Evolutionary conservation across 2,797 vertebrate species (phyloP), one percentile per base, ranked within the genome.

Genomic region (Neosilurus mollespiculum): DNA sequence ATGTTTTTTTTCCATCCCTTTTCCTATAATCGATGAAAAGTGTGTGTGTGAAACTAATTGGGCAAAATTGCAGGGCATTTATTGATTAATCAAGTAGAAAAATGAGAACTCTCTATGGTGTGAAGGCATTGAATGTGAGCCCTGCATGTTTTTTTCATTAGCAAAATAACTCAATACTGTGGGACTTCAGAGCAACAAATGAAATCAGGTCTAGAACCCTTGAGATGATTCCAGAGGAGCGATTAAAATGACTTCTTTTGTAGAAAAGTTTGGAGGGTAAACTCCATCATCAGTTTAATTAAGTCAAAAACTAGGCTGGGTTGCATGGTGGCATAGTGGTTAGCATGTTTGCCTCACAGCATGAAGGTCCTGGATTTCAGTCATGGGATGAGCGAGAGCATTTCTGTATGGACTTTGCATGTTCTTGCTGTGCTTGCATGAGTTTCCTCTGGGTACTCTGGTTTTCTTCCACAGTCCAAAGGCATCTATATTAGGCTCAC

Each of bases 51-150:
- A 94, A 94, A 94, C 94, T 94, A 95, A 95, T 94, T 95, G 93
- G 93, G 92, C 91, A 92, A 93, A 93, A 94, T 93, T 93, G 92
- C 90, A 81, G 91, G 92, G 92, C 91, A 92, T 92, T 93, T 94
- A 94, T 95, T 92, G 94, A 95, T 94, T 93, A 94, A 94, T 94
- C 93, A 94, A 92, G 91, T 92, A 93, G 93, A 93, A 94, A 93
- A 93, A 94, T 88, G 90, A 91, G 90, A 86, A 85, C 87, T 90
- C 91, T 88, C 90, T 90, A 91, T 90, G 83, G 88, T 89, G 82
- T 88, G 81, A 22, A 88, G 88, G 86, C 89, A 88, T 87, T 81
- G 89, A 91, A 81, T 88, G 90, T 87, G 86, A 89, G 89, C 87
- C 2, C 64, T 81, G 59, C 22, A 82, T 43, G 76, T 87, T 77